These are phyloP conservation scores for Paraplagusia blochii DNA, from an alignment of 2,113 vertebrate species.

Conservation along the genomic window DNA sequence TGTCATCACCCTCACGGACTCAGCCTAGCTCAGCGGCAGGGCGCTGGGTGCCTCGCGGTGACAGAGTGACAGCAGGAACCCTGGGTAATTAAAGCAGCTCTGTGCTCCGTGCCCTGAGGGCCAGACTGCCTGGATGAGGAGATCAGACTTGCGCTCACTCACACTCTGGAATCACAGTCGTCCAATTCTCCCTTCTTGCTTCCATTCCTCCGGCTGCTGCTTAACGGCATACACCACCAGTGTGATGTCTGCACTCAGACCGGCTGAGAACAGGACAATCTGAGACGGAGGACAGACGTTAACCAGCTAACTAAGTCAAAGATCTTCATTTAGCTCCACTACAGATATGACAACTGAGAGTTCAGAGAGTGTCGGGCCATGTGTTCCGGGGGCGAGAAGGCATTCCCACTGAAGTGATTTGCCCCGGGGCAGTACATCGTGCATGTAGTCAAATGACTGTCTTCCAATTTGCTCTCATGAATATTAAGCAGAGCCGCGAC, in stretches of 20 bases:
- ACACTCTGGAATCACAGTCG: slow-evolving; percentile 38
- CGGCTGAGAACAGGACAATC: slow-evolving; percentile 21
- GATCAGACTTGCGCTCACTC: slow-evolving; percentile 52
- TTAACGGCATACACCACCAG: not conserved
- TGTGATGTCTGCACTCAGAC: slow-evolving; percentile 21
- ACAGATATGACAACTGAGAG: slow-evolving; percentile 13
- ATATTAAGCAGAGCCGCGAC: slow-evolving; percentile 80
- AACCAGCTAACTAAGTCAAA: no score
- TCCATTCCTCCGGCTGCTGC: slow-evolving; percentile 16
- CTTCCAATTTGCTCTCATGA: slow-evolving; percentile 85
- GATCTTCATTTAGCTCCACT: no score
- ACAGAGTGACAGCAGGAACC: slow-evolving; percentile 70
- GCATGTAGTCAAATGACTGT: slow-evolving; percentile 77
- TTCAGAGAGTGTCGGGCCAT: slow-evolving; percentile 26
- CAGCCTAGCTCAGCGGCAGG: slow-evolving; percentile 34
- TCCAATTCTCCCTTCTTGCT: slow-evolving; percentile 17
- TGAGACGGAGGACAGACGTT: slow-evolving; percentile 23
- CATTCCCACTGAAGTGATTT: slow-evolving; percentile 68
- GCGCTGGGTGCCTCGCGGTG: slow-evolving; percentile 46
- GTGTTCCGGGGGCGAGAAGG: slow-evolving; percentile 64
- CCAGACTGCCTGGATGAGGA: slow-evolving; percentile 46
- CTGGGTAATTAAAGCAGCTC: slow-evolving; percentile 76
- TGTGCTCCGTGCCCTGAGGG: slow-evolving; percentile 65
- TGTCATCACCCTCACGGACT: slow-evolving; percentile 48
- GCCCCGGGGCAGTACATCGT: slow-evolving; percentile 73